Evolutionary conservation across 92 coral and sea anemone species (phyloP).

Genomic region (Umimayanthus kanabou): DNA sequence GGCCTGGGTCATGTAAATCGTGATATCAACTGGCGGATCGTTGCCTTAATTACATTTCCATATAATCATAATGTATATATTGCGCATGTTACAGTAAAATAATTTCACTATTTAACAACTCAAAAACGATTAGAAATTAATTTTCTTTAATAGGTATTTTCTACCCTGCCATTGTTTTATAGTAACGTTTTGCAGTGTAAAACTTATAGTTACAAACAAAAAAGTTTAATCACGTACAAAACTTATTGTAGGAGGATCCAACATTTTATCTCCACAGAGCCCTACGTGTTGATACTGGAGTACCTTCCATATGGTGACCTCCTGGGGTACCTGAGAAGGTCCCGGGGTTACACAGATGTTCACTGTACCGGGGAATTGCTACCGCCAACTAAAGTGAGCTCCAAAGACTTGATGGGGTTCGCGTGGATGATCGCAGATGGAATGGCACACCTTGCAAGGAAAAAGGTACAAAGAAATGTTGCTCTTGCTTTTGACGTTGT

Average conservation of each 20-base stretch:
- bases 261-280: slow-evolving; percentile 7
- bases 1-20: too few relatives aligned
- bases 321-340: slow-evolving; percentile 46
- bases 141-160: too few relatives aligned
- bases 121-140: too few relatives aligned
- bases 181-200: not conserved
- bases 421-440: slow-evolving; percentile 59
- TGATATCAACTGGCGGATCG: too few relatives aligned
- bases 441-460: slow-evolving; percentile 35
- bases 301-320: slow-evolving; percentile 48
- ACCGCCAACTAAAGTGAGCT: slow-evolving; percentile 36
- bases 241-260: not conserved
- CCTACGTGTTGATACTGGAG: slow-evolving; percentile 45
- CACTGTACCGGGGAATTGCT: slow-evolving; percentile 45
- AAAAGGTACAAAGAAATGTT: slow-evolving; percentile 21
- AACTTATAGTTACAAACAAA: not conserved
- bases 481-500: too few relatives aligned
- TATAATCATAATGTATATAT: too few relatives aligned
- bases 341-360: slow-evolving; percentile 43
- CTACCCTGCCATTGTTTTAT: too few relatives aligned
- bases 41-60: too few relatives aligned
- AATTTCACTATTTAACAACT: too few relatives aligned
- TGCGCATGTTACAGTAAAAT: too few relatives aligned
- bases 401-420: slow-evolving; percentile 33
- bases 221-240: too few relatives aligned